Evolutionary conservation across 2,888 invertebrate species (phyloP), one percentile per base, ranked within the genome.

Genomic region (Argyresthia goedartella): DNA sequence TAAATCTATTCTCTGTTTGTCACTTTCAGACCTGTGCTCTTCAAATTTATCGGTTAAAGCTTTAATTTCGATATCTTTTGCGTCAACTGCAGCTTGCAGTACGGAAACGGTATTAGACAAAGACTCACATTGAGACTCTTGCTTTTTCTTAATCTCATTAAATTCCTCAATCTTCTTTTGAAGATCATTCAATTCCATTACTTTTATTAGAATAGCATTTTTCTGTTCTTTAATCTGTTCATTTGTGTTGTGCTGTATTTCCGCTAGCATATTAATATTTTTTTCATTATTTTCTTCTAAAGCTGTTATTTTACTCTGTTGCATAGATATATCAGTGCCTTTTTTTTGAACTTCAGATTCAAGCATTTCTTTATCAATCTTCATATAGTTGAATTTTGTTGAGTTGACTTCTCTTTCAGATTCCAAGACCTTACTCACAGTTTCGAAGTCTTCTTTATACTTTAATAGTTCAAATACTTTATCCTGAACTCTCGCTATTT

Each of bases 1-100:
- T 14, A 81, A 56, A 51, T 76, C 66, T 34, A 60, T 58, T 56
- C 75, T 73, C 54, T 66, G 70, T 43, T 76, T 73, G 63, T 87
- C 87, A 54, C 88, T 71, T 53, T 88, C 81, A 36, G 71, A 67
- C 52, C 52, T 70, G 53, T 66, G 60, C 46, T 65, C 61, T 42
- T 63, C 57, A 8, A 71, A 46, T 56, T 68, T 63, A 8, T 42
- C 35, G 47, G 61, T 60, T 10, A 67, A 55, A 47, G 64, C 62
- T 50, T 61, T 55, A 25, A 69, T 62, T 58, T 69, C 62, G 53
- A 61, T 60, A 51, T 62, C 61, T 57, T 65, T 68, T 8, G 60
- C 53, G 6, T 55, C 52, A 8, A 49, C n/a, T 10, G 11, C 13
- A 9, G 1, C 13, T 47, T 47, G 34, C 11, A 47, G 34, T 7